These are phyloP conservation scores for Coelopa pilipes DNA, from an alignment of 2,888 invertebrate genomes.

Conservation along the genomic window DNA sequence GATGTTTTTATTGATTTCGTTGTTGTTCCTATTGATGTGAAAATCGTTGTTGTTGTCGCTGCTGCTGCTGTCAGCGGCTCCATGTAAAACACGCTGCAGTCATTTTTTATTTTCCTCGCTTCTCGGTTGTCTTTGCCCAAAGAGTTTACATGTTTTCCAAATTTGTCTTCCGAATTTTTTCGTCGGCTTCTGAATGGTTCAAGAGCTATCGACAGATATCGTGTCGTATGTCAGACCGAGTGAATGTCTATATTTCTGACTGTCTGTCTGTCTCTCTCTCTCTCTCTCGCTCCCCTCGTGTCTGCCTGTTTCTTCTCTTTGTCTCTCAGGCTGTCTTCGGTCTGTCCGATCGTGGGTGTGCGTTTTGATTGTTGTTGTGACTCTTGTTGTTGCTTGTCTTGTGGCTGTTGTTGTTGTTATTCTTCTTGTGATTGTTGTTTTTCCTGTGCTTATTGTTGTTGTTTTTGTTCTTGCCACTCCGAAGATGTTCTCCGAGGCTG, in stretches of 20 bases:
- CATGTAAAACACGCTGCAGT: conserved; percentile 10
- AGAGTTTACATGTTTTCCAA: not conserved
- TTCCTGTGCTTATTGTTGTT: too few relatives aligned
- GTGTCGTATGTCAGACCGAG: not conserved
- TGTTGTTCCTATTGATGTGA: not conserved
- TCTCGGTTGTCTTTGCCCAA: not conserved
- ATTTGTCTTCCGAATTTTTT: not conserved
- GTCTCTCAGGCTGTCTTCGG: not conserved
- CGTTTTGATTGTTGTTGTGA: not conserved
- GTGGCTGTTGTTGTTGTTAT: too few relatives aligned
- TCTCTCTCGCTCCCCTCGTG: too few relatives aligned
- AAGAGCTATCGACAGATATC: not conserved
- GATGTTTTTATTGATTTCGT: too few relatives aligned
- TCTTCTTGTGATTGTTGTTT: too few relatives aligned
- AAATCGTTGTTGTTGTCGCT: too few relatives aligned
- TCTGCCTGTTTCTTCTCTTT: not conserved
- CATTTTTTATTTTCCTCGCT: not conserved
- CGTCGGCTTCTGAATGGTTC: not conserved
- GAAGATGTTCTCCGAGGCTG: not conserved
- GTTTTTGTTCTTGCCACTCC: too few relatives aligned
- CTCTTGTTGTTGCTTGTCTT: not conserved
- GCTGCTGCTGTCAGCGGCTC: not conserved
- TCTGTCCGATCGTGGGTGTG: not conserved
- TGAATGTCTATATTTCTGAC: not conserved
- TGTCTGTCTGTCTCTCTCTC: not conserved